Evolutionary conservation across 2,888 invertebrate genomes (phyloP).

Genomic region (Aporophyla nigra): DNA sequence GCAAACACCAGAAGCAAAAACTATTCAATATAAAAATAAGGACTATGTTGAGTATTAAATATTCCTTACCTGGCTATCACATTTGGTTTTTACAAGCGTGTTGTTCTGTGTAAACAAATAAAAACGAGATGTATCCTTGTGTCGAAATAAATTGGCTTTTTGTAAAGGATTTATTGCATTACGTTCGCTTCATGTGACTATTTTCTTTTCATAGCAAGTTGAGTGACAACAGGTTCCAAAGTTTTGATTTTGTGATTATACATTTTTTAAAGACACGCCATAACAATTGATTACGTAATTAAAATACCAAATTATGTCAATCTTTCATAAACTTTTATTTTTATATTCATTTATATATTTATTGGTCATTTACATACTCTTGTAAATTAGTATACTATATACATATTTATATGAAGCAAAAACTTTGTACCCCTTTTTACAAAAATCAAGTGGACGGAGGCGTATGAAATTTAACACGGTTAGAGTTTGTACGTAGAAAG

Average conservation of each 20-base stretch:
- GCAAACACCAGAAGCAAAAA: background rate
- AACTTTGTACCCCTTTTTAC: no score
- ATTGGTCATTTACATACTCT: no score
- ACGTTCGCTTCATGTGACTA: conserved; percentile 37
- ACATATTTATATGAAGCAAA: no score
- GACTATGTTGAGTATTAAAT: conserved; percentile 23
- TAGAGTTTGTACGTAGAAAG: no score
- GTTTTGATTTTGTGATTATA: conserved; percentile 14
- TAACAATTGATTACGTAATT: background rate
- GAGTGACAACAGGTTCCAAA: background rate
- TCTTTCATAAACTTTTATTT: background rate
- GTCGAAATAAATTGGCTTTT: conserved; percentile 53
- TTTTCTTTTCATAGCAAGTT: conserved; percentile 42
- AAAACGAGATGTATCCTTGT: conserved; percentile 33
- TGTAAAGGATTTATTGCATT: conserved; percentile 53
- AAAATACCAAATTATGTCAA: background rate
- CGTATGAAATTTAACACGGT: no score
- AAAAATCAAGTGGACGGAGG: no score
- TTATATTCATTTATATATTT: background rate
- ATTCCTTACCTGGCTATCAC: conserved; percentile 13
- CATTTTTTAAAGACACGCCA: background rate
- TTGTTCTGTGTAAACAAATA: conserved; percentile 44
- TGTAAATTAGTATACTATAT: no score
- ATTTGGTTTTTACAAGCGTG: conserved; percentile 13
- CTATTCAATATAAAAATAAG: background rate